Evolutionary conservation across 2,888 invertebrate genomes (phyloP), one percentile per base, ranked within the genome.

Genomic region (Agrotis ipsilon): DNA sequence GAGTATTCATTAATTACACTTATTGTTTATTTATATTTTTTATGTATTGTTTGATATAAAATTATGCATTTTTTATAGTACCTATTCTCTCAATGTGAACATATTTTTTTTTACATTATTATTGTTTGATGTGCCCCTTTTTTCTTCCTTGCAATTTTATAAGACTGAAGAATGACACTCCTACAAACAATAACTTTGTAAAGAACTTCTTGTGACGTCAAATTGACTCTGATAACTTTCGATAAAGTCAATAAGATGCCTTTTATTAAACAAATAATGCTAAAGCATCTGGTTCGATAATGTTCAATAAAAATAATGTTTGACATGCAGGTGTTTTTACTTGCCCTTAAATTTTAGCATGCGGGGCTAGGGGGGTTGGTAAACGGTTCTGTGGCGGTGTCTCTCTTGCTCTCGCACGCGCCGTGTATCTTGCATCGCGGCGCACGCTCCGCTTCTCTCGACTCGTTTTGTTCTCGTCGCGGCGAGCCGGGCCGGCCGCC

Each of bases 371-470:
- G 89, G 88, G 88, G 87, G 84, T 79, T 87, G 83, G 87, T 85
- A 87, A 93, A 92, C 91, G 92, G 93, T 92, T 88, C 79, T 87
- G 61, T 74, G 45, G 72, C 66, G 45, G 27, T 69, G 66, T 93
- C 92, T 85, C 86, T 82, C 60, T 91, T 84, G 39, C 85, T 43
- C 89, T 57, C 71, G 78, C 70, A 69, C 49, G 78, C 64, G 73
- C 57, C 13, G 75, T 76, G 64, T 51, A 88, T 88, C 65, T 78
- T 87, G 82, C 83, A 73, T 93, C 90, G 79, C 92, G 80, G 84
- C 89, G 88, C 90, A 88, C 91, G 89, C 90, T 92, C 90, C 84
- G 91, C 86, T 92, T 89, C 88, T 90, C 87, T 77, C 82, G 62
- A 75, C 68, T 91, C 88, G 89, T 92, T 90, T 90, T 91, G 89